Conservation (phyloP, 1,140 invertebrate species). For the Lineus longissimus region DNA sequence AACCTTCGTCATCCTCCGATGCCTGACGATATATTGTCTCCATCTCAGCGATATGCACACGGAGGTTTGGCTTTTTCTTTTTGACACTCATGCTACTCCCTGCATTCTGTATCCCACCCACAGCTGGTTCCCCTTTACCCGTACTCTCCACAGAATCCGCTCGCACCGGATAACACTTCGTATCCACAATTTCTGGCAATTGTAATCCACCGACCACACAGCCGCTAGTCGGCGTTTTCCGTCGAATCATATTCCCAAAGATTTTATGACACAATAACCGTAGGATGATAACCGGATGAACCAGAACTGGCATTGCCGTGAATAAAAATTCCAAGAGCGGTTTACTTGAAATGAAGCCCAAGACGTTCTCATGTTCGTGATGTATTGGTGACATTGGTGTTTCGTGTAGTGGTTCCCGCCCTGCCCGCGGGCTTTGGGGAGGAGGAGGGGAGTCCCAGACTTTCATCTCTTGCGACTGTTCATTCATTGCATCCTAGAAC, state of each 20-base stretch:
- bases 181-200: background rate
- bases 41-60: conserved; percentile 1
- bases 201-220: background rate
- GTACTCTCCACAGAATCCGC: too few species aligned
- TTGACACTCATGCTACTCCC: background rate
- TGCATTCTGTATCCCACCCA: background rate
- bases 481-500: conserved; percentile 37
- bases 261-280: conserved; percentile 62
- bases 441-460: conserved; percentile 18
- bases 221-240: conserved; percentile 29
- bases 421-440: background rate
- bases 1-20: background rate
- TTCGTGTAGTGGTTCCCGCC: background rate
- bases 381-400: conserved; percentile 35
- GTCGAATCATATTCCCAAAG: conserved; percentile 50
- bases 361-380: conserved; percentile 21
- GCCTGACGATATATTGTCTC: background rate
- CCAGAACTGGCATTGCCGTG: conserved; percentile 56
- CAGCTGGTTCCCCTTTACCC: background rate
- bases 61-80: background rate
- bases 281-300: conserved; percentile 62
- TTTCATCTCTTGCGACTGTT: conserved; percentile 22
- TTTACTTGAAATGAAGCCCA: conserved; percentile 19
- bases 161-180: background rate
- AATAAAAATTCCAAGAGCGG: conserved; percentile 46